Evolutionary conservation across 2,888 invertebrate species (phyloP), one percentile per base, ranked within the genome.

Genomic region (Apodemia zela): DNA sequence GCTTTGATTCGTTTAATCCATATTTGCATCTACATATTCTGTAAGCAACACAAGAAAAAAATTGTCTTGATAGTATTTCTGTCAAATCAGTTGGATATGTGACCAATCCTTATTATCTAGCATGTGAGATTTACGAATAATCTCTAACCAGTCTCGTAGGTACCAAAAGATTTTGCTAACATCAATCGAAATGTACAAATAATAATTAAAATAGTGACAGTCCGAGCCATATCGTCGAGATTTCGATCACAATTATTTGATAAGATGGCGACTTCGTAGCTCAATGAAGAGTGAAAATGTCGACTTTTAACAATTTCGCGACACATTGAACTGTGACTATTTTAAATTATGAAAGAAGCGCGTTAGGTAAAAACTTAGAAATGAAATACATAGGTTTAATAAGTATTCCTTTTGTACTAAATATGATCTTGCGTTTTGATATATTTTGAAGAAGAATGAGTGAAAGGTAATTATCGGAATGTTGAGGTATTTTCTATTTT

Each of bases 101-200:
- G 54, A 54, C 54, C 49, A 49, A 18, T 49, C 49, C 49, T 18
- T 6, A 21, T 21, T 51, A 54, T 7, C 8, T 29, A 29, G 5
- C 2, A 49, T 3, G 13, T 54, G 25, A 54, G 6, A 54, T 54
- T 42, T 5, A 6, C 6, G 15, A 42, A 15, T 6, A 42, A 42
- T 42, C 5, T 42, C 42, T 42, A 42, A 6, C 25, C 54, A 54
- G 21, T 54, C 25, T 6, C 25, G 47, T 59, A 59, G 59, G 47
- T 29, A 45, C 4, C 5, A 33, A 65, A 67, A 69, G 66, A 67
- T 68, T 69, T 68, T 69, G 66, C 65, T 69, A 68, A 47, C 62
- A 59, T 58, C 62, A 57, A 65, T 61, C 47, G 59, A 62, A 54
- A 51, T 54, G 25, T n/a, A 57, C 15, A 57, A 57, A 29, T 11